Evolutionary conservation across 1,140 invertebrate species (phyloP).

Genomic region (Nasonia giraulti): DNA sequence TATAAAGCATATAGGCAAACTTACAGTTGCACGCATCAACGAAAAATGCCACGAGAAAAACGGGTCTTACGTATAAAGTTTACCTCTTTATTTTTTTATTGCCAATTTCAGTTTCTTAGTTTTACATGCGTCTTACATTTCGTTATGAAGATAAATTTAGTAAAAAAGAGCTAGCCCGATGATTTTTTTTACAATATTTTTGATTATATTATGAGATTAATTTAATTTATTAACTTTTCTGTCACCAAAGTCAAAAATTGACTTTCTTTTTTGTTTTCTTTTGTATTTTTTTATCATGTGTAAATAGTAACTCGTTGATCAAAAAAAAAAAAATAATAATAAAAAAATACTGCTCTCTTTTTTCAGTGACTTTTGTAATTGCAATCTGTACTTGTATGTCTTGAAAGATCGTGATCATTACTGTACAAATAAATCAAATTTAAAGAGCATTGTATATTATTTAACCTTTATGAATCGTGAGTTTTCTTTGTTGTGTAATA

Average conservation of each 20-base stretch:
- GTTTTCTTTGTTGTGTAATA: slow-evolving; percentile 47
- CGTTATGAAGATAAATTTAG: background rate
- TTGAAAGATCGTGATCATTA: slow-evolving; percentile 45
- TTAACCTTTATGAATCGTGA: slow-evolving; percentile 46
- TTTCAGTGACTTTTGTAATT: slow-evolving; percentile 46
- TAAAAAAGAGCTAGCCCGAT: background rate
- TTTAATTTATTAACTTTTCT: slow-evolving; percentile 43
- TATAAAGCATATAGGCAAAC: slow-evolving; percentile 30
- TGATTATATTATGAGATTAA: slow-evolving; percentile 41
- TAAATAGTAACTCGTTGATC: slow-evolving; percentile 49
- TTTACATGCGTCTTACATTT: slow-evolving; percentile 2
- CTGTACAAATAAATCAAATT: slow-evolving; percentile 50
- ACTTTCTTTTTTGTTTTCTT: slow-evolving; percentile 37
- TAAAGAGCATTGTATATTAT: slow-evolving; percentile 50
- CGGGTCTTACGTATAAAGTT: slow-evolving; percentile 44
- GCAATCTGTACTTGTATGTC: slow-evolving; percentile 49
- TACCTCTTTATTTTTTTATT: slow-evolving; percentile 43
- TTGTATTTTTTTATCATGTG: slow-evolving; percentile 44
- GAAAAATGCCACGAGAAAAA: slow-evolving; percentile 39
- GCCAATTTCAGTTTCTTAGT: slow-evolving; percentile 8
- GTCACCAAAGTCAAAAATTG: slow-evolving; percentile 13
- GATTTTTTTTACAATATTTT: slow-evolving; percentile 10
- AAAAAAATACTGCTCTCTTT: slow-evolving; percentile 23
- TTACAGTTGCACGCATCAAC: slow-evolving; percentile 32
- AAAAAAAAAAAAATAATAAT: background rate